These are phyloP conservation scores for Leucophora obtusa DNA, from an alignment of 2,888 invertebrate genomes.

Conservation along the genomic window DNA sequence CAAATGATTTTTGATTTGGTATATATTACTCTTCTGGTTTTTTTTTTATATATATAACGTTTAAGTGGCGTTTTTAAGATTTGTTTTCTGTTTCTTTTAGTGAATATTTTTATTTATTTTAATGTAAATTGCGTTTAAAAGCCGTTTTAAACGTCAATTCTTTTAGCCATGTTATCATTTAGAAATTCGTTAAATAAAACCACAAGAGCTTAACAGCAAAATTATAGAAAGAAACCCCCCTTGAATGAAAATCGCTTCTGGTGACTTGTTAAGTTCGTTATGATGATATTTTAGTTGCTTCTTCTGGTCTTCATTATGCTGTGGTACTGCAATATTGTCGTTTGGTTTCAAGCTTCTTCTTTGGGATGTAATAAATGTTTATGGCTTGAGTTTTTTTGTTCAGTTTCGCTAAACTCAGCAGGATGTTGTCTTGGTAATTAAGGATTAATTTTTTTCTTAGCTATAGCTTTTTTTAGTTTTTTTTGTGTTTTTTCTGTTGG, in stretches of 20 bases:
- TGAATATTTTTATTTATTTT: constrained; percentile 44
- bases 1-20: constrained; percentile 57
- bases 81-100: constrained; percentile 44
- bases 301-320: constrained; percentile 16
- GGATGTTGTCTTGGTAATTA: constrained; percentile 77
- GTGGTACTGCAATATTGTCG: not conserved
- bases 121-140: constrained; percentile 61
- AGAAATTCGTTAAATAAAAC: constrained; percentile 53
- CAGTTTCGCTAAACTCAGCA: constrained; percentile 70
- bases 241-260: constrained; percentile 60
- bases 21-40: constrained; percentile 33
- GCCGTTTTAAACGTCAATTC: constrained; percentile 63
- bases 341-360: not conserved
- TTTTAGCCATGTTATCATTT: constrained; percentile 62
- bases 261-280: constrained; percentile 75
- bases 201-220: constrained; percentile 24
- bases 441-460: constrained; percentile 73
- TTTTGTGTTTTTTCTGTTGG: constrained; percentile 12
- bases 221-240: constrained; percentile 30
- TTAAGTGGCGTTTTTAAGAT: constrained; percentile 64
- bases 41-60: constrained; percentile 36
- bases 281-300: constrained; percentile 62
- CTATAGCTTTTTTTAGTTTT: constrained; percentile 41
- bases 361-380: constrained; percentile 19
- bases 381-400: constrained; percentile 31